A percentile compares a stretch with the other conserved stretches of the same genome.
Evolutionary conservation across 2,797 vertebrate genomes (phyloP).

Genomic region (Enteromius treurensis): DNA sequence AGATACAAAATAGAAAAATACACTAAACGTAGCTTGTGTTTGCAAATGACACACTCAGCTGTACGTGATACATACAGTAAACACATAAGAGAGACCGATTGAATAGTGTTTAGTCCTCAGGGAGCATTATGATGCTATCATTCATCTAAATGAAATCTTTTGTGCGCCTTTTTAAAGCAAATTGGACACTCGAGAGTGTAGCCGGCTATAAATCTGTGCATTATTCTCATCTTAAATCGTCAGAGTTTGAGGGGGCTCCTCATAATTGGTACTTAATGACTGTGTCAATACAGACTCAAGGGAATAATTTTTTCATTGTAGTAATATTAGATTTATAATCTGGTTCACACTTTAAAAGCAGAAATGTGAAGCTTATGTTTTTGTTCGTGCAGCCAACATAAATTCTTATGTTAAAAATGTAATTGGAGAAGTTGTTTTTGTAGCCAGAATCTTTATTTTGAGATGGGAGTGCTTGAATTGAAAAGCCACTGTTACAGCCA

Average conservation of each 20-base stretch:
- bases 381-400: background rate
- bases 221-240: slow-evolving; percentile 7
- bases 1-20: background rate
- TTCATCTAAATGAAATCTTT: slow-evolving; percentile 31
- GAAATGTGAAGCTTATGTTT: slow-evolving; percentile 9
- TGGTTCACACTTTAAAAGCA: background rate
- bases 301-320: background rate
- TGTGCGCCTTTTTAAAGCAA: slow-evolving; percentile 35
- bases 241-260: slow-evolving; percentile 21
- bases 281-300: slow-evolving; percentile 10
- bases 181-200: slow-evolving; percentile 8
- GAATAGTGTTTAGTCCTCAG: slow-evolving; percentile 30
- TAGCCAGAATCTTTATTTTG: background rate
- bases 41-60: background rate
- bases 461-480: background rate
- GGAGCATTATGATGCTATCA: slow-evolving; percentile 30
- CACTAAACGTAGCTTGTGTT: background rate
- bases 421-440: background rate
- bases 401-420: background rate
- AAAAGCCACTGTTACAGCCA: background rate
- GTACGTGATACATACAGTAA: background rate
- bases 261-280: slow-evolving; percentile 41
- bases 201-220: slow-evolving; percentile 22
- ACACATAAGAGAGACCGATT: background rate
- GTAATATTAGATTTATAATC: slow-evolving; percentile 11